Conservation (phyloP, 2,797 vertebrate genomes). For the Notoglanidium macrostoma region DNA sequence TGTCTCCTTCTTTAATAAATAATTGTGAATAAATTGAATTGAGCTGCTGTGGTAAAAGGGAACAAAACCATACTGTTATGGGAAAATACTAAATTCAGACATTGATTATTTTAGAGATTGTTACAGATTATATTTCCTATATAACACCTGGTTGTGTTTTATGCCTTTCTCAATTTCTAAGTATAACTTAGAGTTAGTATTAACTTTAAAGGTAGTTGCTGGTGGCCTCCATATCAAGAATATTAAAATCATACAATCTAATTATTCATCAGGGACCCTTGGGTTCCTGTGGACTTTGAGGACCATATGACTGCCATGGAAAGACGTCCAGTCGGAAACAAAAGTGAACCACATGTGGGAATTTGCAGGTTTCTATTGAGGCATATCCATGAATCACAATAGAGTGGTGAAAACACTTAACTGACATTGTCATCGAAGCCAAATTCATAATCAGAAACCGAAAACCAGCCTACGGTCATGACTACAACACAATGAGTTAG, state of each 20-base stretch:
- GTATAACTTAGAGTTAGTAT: too few relatives aligned
- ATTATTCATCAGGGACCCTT: not conserved
- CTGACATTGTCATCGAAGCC: not conserved
- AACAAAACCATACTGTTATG: not conserved
- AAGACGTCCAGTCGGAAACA: not conserved
- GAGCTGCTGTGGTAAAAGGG: not conserved
- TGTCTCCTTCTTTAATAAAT: not conserved
- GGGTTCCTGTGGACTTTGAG: not conserved
- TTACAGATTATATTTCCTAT: not conserved
- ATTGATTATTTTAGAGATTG: not conserved
- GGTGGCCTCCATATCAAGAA: not conserved
- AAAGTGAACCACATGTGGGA: not conserved
- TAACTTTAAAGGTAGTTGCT: not conserved
- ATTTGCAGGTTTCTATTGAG: not conserved
- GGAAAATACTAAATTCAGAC: not conserved
- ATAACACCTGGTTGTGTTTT: not conserved
- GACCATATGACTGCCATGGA: not conserved
- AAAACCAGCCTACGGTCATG: not conserved
- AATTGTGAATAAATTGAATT: not conserved
- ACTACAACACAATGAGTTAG: constrained; percentile 22
- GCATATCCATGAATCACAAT: not conserved
- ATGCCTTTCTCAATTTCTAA: too few relatives aligned
- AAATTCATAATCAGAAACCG: not conserved
- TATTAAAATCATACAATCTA: not conserved
- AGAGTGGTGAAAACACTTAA: not conserved